Evolutionary conservation across 2,888 invertebrate species (phyloP), one percentile per base, ranked within the genome.

Genomic region (Linnaemya vulpina): DNA sequence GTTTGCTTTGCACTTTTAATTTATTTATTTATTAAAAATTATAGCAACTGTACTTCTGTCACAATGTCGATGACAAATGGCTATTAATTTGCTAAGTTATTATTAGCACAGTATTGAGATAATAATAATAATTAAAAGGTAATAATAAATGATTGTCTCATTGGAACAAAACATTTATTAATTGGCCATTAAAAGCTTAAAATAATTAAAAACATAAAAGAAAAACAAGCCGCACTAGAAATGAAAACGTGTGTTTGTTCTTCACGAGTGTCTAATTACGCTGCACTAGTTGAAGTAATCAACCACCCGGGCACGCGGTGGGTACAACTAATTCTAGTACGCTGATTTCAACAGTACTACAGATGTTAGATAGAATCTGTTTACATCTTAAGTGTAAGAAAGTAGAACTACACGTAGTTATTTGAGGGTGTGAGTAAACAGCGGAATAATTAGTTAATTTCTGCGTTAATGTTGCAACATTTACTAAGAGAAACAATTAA

Each of bases 101-200:
- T 58, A 67, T 35, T 58, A 77, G 58, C 55, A 75, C 5, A 15
- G 25, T 30, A 30, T 11, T n/a, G 7, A 63, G 13, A 53, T 10
- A 10, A 53, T 10, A 10, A 9, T 35, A 68, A 60, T 35, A 55
- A 77, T 68, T 68, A 67, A 67, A 60, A 60, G 55, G 15, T 77
- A 60, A 76, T 76, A 67, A 58, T 58, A 17, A 58, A 43, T 68
- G 68, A 68, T 77, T 77, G 77, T 70, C 51, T 77, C 22, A 77
- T 51, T 60, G 22, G 51, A 40, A 77, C 49, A 70, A 70, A 68
- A 60, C 68, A 62, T 70, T 70, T 40, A 70, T 71, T 79, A 62
- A 73, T 65, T 65, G 55, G 25, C 65, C 22, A 35, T 73, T 78
- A 11, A 78, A 40, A 53, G 62, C 15, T 53, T 70, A 17, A 63